Conservation (phyloP, 64 coral and sea anemone species). For the Dendronephthya gigantea region DNA sequence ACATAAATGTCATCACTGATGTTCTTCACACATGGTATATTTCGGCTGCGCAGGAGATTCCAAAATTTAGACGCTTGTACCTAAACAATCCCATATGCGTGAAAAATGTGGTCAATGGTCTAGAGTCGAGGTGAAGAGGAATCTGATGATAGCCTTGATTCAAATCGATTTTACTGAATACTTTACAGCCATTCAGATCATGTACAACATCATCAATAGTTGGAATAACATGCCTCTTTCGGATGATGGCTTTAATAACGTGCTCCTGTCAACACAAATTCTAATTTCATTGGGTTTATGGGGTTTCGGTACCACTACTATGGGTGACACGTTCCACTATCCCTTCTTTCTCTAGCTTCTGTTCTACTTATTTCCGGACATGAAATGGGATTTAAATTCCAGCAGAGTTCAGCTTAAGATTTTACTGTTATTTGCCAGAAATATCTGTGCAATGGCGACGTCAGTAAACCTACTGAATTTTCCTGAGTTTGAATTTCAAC, state of each 20-base stretch:
- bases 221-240: slow-evolving; percentile 28
- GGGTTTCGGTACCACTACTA: slow-evolving; percentile 39
- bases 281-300: slow-evolving; percentile 38
- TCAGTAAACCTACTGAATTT: slow-evolving; percentile 24
- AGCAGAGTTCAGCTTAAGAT: too few species aligned
- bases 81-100: background rate
- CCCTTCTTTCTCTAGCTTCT: too few species aligned
- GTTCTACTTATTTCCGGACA: too few species aligned
- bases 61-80: slow-evolving; percentile 3
- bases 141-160: background rate
- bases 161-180: background rate
- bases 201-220: slow-evolving; percentile 27
- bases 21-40: slow-evolving; percentile 19
- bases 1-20: slow-evolving; percentile 38
- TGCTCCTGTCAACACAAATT: slow-evolving; percentile 38
- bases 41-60: background rate
- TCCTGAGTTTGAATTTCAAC: slow-evolving; percentile 25
- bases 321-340: too few species aligned
- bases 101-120: background rate
- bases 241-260: slow-evolving; percentile 29
- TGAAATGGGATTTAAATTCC: too few species aligned
- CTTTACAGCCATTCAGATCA: slow-evolving; percentile 27
- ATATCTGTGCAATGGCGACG: background rate
- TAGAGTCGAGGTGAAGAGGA: background rate
- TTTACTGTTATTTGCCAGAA: too few species aligned